These are phyloP conservation scores for Metaphire vulgaris DNA, from an alignment of 1,140 invertebrate genomes.

Conservation along the genomic window DNA sequence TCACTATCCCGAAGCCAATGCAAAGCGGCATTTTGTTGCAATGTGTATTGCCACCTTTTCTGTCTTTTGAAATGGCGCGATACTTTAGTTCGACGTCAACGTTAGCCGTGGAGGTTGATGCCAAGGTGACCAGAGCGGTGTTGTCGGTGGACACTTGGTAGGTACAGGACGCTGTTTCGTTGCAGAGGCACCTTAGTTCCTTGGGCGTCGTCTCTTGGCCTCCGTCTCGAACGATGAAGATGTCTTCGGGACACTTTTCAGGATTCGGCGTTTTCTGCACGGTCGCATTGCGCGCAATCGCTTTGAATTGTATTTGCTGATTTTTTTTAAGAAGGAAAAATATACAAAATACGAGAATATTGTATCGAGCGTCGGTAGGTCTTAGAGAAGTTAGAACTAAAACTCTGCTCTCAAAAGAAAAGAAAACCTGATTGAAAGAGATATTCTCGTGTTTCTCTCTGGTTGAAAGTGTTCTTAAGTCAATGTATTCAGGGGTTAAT, in stretches of 20 bases:
- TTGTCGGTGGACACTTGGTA: background rate
- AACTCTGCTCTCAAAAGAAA: background rate
- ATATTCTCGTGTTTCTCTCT: background rate
- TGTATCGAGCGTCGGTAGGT: too few species aligned
- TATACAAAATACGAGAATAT: too few species aligned
- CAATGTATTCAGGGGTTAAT: background rate
- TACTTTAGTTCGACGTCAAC: background rate
- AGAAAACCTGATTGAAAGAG: background rate
- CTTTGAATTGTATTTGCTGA: background rate
- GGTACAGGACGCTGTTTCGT: background rate
- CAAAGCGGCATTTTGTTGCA: background rate
- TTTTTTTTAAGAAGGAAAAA: background rate
- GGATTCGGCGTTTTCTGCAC: background rate
- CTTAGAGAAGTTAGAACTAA: too few species aligned
- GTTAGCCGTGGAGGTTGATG: background rate
- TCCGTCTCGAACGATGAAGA: background rate
- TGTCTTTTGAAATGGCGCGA: background rate
- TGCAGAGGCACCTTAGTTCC: background rate
- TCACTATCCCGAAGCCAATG: background rate
- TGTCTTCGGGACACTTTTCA: background rate
- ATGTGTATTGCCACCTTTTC: background rate
- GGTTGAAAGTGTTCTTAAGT: background rate
- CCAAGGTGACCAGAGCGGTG: background rate
- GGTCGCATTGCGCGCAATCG: background rate
- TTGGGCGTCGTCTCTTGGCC: background rate